Conservation (phyloP, 1,140 invertebrate genomes). For the Oscheius sp. region DNA sequence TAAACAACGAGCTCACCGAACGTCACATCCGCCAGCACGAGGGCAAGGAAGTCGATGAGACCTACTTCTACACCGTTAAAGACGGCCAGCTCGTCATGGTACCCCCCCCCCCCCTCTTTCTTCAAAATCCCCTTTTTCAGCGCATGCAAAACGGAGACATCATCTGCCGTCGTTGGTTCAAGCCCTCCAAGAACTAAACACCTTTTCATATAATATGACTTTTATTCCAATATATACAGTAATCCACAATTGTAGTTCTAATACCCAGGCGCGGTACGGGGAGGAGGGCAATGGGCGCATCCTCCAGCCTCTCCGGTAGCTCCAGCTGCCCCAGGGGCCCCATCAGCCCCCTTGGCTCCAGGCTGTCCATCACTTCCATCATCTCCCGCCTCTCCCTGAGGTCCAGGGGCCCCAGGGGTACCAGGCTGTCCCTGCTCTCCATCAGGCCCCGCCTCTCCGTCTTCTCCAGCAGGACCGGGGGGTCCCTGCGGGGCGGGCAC, state of each 20-base stretch:
- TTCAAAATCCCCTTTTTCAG: neutral
- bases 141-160: neutral
- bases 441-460: slow-evolving; percentile 18
- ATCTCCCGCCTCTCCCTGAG: neutral
- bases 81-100: slow-evolving; percentile 22
- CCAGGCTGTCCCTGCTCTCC: slow-evolving; percentile 14
- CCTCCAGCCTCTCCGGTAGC: neutral
- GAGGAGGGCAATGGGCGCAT: neutral
- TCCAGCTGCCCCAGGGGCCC: neutral
- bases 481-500: neutral
- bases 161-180: neutral
- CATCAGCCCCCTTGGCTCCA: neutral
- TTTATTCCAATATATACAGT: slow-evolving; percentile 1
- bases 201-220: neutral
- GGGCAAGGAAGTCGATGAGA: slow-evolving; percentile 17
- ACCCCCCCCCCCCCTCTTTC: neutral
- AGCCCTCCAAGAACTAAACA: slow-evolving; percentile 68
- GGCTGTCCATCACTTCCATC: neutral
- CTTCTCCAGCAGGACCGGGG: slow-evolving; percentile 16
- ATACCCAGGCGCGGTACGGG: neutral
- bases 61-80: slow-evolving; percentile 19
- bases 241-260: neutral
- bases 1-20: neutral
- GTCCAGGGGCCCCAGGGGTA: neutral
- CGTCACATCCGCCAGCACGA: slow-evolving; percentile 10